Base-by-base conservation (phyloP, 2,113 vertebrate genomes). In the Brachyhypopomus gauderio region DNA sequence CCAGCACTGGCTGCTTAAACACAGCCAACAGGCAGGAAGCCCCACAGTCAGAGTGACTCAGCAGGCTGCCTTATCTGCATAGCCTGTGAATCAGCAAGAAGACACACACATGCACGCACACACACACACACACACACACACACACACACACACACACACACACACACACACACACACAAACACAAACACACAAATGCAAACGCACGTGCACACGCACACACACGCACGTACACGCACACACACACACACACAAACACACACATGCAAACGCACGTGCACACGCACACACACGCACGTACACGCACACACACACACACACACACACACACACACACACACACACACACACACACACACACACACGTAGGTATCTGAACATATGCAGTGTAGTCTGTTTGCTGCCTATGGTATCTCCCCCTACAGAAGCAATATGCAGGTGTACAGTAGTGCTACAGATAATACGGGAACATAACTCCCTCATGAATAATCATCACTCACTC, bases 1-100 rank as follows among this genome's bases (percentile, higher is more conserved):
- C 45, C 45, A 2, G 45, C 12, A 52, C 11, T 52, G 9, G 12
- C 9, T 14, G 45, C 8, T 30, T 52, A 52, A 52, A 1, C 45
- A 52, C 0, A 52, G 45, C 45, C 45, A 52, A 11, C 45, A 52
- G 45, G 41, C 41, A 55, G 23, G 38, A 9, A 20, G 23, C 75
- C 66, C 62, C 73, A 72, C 59, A 81, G 81, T 85, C 84, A 85
- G 62, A 77, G 83, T 86, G 84, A 87, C 83, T 86, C 80, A 86
- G 85, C 79, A 2, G 14, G n/a, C 25, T 70, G 59, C 45, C 38
- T 59, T 77, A 63, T 77, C 72, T 38, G 25, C 48, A 36, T 30
- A 48, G 76, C 38, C 55, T 64, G 56, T 66, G 77, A 85, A 66
- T 84, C 79, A 85, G 74, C 72, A 23, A 14, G 76, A 73, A 45